These are phyloP conservation scores for Pseudotriccus pelzelni DNA, from an alignment of 2,797 vertebrate genomes.

Conservation along the genomic window DNA sequence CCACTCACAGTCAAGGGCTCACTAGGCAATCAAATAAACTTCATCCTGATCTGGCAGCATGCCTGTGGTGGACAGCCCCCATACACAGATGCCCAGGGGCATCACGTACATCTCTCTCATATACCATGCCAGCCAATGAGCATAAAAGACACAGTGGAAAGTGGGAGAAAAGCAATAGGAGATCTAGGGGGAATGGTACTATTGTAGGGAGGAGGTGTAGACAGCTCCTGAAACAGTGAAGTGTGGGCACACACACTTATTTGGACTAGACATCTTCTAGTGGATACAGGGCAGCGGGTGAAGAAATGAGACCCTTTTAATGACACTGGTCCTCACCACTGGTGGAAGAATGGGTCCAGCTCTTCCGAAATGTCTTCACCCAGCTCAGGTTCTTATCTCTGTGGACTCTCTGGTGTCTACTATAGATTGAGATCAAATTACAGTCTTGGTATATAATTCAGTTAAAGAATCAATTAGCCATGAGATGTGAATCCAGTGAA, in stretches of 20 bases:
- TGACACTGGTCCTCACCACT: neutral
- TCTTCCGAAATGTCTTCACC: neutral
- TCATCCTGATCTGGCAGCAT: neutral
- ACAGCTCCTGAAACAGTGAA: neutral
- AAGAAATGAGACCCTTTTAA: neutral
- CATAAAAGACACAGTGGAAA: neutral
- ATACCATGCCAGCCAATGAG: neutral
- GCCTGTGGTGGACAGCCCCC: neutral
- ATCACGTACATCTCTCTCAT: neutral
- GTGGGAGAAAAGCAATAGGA: neutral
- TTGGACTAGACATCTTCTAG: neutral
- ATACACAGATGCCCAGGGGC: neutral
- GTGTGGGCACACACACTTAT: neutral
- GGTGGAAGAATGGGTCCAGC: neutral
- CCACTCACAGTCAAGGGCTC: neutral
- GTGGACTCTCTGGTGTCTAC: slow-evolving; percentile 5
- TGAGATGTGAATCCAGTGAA: slow-evolving; percentile 22
- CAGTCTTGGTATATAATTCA: slow-evolving; percentile 1
- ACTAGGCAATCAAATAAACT: neutral
- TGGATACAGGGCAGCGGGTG: neutral
- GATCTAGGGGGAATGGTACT: neutral
- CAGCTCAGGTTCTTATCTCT: neutral
- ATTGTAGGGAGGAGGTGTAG: neutral
- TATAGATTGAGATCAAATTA: neutral
- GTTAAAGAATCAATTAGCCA: slow-evolving; percentile 43